A percentile compares a stretch with the other conserved stretches of the same genome.
Conservation (phyloP, 2,797 vertebrate species). For the Phoebastria nigripes region DNA sequence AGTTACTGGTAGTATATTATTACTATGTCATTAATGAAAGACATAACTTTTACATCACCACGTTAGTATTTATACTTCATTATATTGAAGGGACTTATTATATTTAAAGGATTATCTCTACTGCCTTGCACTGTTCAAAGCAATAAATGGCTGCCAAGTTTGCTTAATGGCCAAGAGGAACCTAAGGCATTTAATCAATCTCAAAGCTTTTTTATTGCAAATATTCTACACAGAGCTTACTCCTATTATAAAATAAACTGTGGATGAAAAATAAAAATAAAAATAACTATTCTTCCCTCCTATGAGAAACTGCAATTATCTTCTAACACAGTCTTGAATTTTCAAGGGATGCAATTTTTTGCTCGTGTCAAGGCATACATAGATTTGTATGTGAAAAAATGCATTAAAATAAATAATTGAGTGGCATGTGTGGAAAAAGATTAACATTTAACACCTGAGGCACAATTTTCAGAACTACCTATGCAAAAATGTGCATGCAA, state of each 20-base stretch:
- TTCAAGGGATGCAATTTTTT: neutral
- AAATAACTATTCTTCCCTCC: neutral
- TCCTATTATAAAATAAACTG: conserved; percentile 15
- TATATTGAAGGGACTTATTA: conserved; percentile 1
- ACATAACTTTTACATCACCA: neutral
- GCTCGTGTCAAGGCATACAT: neutral
- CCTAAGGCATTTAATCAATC: conserved; percentile 47
- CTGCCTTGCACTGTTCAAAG: conserved; percentile 8
- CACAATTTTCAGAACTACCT: neutral
- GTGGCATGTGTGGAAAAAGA: neutral
- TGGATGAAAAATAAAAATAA: neutral
- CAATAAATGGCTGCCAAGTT: conserved; percentile 58
- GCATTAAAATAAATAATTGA: neutral
- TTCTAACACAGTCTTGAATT: neutral
- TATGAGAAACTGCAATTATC: neutral
- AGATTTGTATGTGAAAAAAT: neutral
- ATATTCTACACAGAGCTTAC: conserved; percentile 18
- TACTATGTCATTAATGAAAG: neutral
- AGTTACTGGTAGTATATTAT: neutral
- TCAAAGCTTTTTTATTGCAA: conserved; percentile 39
- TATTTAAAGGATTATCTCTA: conserved; percentile 39
- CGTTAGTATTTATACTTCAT: neutral
- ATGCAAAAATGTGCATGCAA: neutral
- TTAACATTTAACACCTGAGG: neutral
- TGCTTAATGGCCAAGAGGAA: conserved; percentile 61